Conservation (phyloP, 2,888 invertebrate species). For the Camptogramma bilineatum region DNA sequence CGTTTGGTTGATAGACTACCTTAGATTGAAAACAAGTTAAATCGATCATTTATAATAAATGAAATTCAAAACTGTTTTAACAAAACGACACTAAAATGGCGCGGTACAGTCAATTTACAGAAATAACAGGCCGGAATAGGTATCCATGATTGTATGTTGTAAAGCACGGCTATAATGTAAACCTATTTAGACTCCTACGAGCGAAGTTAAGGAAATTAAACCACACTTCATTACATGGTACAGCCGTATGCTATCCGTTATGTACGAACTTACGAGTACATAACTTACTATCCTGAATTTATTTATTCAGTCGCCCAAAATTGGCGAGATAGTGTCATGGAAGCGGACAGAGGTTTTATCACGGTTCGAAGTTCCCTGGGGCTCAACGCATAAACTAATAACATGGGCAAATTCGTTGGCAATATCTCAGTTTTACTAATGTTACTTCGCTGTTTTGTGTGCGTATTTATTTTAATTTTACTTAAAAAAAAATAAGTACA, state of each 20-base stretch:
- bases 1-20: no score
- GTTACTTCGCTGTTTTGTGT: neutral
- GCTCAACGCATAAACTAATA: constrained; percentile 30
- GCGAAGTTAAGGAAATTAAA: neutral
- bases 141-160: constrained; percentile 16
- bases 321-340: constrained; percentile 38
- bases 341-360: constrained; percentile 35
- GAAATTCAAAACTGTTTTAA: neutral
- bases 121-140: constrained; percentile 2
- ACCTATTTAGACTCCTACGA: constrained; percentile 11
- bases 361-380: constrained; percentile 30
- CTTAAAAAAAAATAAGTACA: no score
- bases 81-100: constrained; percentile 6
- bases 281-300: constrained; percentile 17
- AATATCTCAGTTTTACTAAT: constrained; percentile 13
- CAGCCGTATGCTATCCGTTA: neutral
- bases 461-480: neutral
- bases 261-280: constrained; percentile 3
- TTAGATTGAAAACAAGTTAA: neutral
- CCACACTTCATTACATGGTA: neutral
- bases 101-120: constrained; percentile 12
- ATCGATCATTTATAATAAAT: neutral
- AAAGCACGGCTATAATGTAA: constrained; percentile 10
- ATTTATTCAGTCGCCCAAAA: constrained; percentile 29
- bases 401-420: constrained; percentile 18